Conservation (phyloP, 2,888 invertebrate genomes). For the Noctuana brunneofusca region DNA sequence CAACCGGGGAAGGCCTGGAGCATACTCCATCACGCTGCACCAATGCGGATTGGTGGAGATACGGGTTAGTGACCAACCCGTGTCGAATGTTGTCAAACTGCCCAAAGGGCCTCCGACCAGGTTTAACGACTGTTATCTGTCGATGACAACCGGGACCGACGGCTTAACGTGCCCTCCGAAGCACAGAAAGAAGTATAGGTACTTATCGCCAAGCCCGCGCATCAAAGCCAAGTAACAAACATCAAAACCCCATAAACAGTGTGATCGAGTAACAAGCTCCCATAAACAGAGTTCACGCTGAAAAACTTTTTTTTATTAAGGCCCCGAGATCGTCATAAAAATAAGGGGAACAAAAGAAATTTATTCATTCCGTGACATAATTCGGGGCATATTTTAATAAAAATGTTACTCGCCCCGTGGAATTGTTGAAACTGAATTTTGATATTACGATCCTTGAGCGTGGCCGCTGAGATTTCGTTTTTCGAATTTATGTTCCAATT, state of each 20-base stretch:
- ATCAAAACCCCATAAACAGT: slow-evolving; percentile 18
- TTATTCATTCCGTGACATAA: slow-evolving; percentile 71
- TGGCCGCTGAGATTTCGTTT: slow-evolving; percentile 16
- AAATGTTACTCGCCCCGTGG: slow-evolving; percentile 49
- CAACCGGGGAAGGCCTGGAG: too few relatives aligned
- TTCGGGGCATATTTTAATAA: slow-evolving; percentile 70
- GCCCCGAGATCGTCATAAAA: slow-evolving; percentile 58
- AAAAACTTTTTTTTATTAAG: slow-evolving; percentile 59
- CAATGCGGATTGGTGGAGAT: too few relatives aligned
- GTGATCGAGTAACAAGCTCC: slow-evolving; percentile 20
- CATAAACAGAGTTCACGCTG: slow-evolving; percentile 54
- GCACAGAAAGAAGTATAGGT: background rate
- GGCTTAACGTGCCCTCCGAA: too few relatives aligned
- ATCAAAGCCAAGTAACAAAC: slow-evolving; percentile 8
- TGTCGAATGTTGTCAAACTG: too few relatives aligned
- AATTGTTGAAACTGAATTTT: slow-evolving; percentile 46
- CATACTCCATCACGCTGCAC: too few relatives aligned
- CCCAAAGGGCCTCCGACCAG: too few relatives aligned
- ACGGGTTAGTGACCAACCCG: too few relatives aligned
- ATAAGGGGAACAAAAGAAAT: slow-evolving; percentile 57
- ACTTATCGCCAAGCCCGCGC: background rate
- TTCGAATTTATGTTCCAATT: slow-evolving; percentile 26
- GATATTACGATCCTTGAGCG: slow-evolving; percentile 39
- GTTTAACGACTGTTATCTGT: too few relatives aligned
- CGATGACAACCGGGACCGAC: too few relatives aligned